These are phyloP conservation scores for Polietes domitor DNA, from an alignment of 2,888 invertebrate species.

Conservation along the genomic window DNA sequence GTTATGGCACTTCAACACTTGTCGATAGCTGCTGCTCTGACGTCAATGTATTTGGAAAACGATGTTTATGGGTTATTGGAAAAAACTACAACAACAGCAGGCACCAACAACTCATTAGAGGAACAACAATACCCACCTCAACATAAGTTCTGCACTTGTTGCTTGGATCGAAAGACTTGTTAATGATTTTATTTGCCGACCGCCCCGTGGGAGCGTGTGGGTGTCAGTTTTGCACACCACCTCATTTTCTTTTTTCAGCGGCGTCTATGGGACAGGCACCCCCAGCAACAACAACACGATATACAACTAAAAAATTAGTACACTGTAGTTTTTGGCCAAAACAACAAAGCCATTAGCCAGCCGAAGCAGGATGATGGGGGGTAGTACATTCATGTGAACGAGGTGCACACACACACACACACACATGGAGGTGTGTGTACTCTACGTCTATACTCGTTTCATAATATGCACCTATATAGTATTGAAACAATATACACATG, in stretches of 20 bases:
- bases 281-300: not conserved
- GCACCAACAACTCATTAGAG: too few relatives aligned
- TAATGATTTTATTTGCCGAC: not conserved
- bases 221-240: conserved; percentile 24
- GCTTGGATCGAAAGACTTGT: not conserved
- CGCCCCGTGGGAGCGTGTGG: not conserved
- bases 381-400: too few relatives aligned
- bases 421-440: too few relatives aligned
- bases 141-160: not conserved
- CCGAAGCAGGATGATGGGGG: too few relatives aligned
- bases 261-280: too few relatives aligned
- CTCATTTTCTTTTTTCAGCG: not conserved
- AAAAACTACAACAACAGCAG: too few relatives aligned
- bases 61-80: too few relatives aligned
- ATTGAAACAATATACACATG: not conserved
- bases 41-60: conserved; percentile 11
- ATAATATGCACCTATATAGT: not conserved
- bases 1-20: not conserved
- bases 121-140: not conserved
- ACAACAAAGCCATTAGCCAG: not conserved
- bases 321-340: not conserved
- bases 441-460: not conserved
- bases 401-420: too few relatives aligned
- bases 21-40: not conserved
- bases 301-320: not conserved